phyloP scores from a whole-genome alignment of 1,140 invertebrate genomes.

The Achatina immaculata region DNA sequence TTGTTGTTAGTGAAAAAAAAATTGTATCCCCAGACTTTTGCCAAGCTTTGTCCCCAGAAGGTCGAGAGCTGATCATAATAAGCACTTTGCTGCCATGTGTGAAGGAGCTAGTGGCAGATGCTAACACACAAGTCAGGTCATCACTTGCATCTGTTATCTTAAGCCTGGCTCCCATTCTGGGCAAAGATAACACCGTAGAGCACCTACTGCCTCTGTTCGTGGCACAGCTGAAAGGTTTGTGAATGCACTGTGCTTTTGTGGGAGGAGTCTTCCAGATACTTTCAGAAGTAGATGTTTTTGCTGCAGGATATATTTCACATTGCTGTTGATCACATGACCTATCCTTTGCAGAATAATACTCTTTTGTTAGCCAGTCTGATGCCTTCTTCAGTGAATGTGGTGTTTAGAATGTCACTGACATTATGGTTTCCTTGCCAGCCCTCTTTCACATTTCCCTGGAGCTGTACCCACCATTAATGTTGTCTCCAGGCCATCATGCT shows the following conservation, averaged over 20 bases:
- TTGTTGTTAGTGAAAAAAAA: too few relatives aligned
- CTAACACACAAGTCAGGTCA: constrained; percentile 98
- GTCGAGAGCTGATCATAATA: constrained; percentile 96
- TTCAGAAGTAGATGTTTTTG: not conserved
- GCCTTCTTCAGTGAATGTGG: too few relatives aligned
- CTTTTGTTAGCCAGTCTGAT: too few relatives aligned
- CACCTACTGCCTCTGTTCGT: constrained; percentile 97
- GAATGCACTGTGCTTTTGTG: too few relatives aligned
- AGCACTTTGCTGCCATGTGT: constrained; percentile 96
- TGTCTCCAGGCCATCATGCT: too few relatives aligned
- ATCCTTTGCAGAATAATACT: too few relatives aligned
- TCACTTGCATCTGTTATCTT: constrained; percentile 99
- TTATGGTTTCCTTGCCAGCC: too few relatives aligned
- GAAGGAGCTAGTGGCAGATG: constrained; percentile 96
- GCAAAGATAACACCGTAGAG: constrained; percentile 97
- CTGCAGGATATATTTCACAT: too few relatives aligned
- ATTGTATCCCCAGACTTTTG: constrained; percentile 89
- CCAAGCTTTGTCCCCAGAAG: constrained; percentile 85
- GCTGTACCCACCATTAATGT: too few relatives aligned
- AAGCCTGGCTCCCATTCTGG: constrained; percentile 98
- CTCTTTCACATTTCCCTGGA: too few relatives aligned
- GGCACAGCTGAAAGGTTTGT: constrained; percentile 85
- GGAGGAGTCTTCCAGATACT: not conserved
- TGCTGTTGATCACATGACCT: too few relatives aligned
- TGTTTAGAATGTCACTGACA: too few relatives aligned